Percentiles rank a stretch among this genome's conserved stretches.
Evolutionary conservation across 1,140 invertebrate species (phyloP).

Genomic region (Caenorhabditis tropicalis): DNA sequence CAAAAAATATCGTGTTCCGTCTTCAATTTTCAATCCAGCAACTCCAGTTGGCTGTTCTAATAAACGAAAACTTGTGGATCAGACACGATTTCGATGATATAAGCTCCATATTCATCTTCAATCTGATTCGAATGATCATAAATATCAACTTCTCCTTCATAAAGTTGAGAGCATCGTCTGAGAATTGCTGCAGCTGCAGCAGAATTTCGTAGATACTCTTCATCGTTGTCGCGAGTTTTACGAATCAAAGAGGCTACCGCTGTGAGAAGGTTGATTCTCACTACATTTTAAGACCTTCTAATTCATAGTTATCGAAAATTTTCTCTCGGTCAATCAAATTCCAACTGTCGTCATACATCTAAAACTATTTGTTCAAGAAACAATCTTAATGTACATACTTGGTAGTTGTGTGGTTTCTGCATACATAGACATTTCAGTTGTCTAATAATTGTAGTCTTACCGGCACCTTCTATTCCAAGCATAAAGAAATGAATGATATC

Average conservation of each 20-base stretch:
- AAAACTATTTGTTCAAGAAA: not conserved
- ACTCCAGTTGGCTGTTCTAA: not conserved
- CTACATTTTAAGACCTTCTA: slow-evolving; percentile 16
- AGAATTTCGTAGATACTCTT: not conserved
- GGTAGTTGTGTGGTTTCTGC: slow-evolving; percentile 54
- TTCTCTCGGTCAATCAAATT: slow-evolving; percentile 22
- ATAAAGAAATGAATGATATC: slow-evolving; percentile 65
- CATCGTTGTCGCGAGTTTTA: not conserved
- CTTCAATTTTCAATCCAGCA: slow-evolving; percentile 40
- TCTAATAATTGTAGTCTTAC: slow-evolving; percentile 62
- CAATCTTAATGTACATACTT: not conserved
- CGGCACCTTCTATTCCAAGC: slow-evolving; percentile 63
- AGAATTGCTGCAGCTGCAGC: slow-evolving; percentile 11
- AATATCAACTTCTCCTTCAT: slow-evolving; percentile 26
- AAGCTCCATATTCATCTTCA: slow-evolving; percentile 18
- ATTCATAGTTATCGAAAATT: slow-evolving; percentile 39
- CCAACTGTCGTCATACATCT: slow-evolving; percentile 37
- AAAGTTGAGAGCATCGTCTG: slow-evolving; percentile 4
- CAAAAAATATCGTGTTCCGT: slow-evolving; percentile 47
- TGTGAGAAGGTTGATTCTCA: slow-evolving; percentile 31
- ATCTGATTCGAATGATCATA: slow-evolving; percentile 30
- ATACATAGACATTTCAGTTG: slow-evolving; percentile 61
- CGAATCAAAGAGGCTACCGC: slow-evolving; percentile 35
- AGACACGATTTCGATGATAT: not conserved
- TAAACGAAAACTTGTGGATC: not conserved